Conservation (phyloP, 2,888 invertebrate species). For the Lacanobia wlatinum region DNA sequence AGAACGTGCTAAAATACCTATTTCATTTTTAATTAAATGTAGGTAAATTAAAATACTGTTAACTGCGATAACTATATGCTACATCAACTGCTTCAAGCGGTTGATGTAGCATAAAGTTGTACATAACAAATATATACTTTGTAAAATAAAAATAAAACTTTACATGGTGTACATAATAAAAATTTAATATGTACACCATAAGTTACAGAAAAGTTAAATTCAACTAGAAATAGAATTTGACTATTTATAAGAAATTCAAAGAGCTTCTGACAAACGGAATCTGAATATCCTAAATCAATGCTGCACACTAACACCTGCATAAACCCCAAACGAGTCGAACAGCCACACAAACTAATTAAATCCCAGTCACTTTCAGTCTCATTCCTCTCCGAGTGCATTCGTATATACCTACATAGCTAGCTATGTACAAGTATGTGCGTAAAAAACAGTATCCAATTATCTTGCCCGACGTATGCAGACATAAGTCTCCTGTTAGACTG, state of each 20-base stretch:
- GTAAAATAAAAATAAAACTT: too few species aligned
- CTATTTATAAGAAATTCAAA: not conserved
- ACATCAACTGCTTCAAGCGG: too few species aligned
- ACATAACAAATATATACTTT: too few species aligned
- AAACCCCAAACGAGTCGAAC: constrained; percentile 20
- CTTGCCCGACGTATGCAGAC: constrained; percentile 73
- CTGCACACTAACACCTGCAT: not conserved
- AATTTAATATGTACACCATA: too few species aligned
- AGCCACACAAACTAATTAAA: constrained; percentile 61
- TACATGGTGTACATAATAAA: too few species aligned
- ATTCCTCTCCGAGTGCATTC: constrained; percentile 29
- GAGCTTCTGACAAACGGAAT: not conserved
- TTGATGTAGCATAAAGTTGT: too few species aligned
- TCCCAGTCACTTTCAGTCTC: constrained; percentile 52
- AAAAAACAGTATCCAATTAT: constrained; percentile 76
- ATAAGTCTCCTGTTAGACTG: constrained; percentile 32
- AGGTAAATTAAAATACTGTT: too few species aligned
- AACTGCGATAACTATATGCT: too few species aligned
- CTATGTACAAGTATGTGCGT: not conserved
- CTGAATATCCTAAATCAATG: not conserved
- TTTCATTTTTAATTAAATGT: too few species aligned
- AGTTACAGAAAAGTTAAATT: too few species aligned
- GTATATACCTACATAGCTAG: not conserved
- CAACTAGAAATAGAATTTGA: too few species aligned
- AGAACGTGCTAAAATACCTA: too few species aligned